phyloP scores from a whole-genome alignment of 2,797 vertebrate genomes.

The Octomys mimax region DNA sequence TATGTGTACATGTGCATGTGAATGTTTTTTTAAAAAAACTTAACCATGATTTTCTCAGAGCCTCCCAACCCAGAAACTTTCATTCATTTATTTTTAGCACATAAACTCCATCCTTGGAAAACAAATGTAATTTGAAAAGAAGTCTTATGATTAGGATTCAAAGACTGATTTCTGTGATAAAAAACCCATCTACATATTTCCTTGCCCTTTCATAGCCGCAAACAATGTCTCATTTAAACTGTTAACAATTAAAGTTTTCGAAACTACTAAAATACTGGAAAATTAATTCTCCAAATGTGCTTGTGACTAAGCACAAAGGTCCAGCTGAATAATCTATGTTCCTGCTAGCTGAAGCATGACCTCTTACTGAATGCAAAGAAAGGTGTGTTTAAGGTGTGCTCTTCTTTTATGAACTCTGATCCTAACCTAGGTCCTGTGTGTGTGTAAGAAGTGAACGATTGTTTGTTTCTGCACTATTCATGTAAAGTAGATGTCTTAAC shows the following conservation, averaged over 20 bases:
- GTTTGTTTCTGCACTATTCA: slow-evolving; percentile 37
- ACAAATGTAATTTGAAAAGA: slow-evolving; percentile 50
- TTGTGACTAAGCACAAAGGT: not conserved
- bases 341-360: not conserved
- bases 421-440: not conserved
- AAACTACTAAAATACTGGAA: not conserved
- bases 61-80: not conserved
- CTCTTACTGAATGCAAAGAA: slow-evolving; percentile 10
- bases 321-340: not conserved
- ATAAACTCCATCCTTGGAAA: slow-evolving; percentile 20
- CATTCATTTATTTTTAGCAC: not conserved
- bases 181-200: slow-evolving; percentile 12
- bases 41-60: slow-evolving; percentile 31
- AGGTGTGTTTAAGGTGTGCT: not conserved
- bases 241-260: not conserved
- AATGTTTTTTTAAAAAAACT: not conserved
- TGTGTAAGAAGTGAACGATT: not conserved
- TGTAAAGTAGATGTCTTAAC: slow-evolving; percentile 47
- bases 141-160: slow-evolving; percentile 46
- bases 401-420: slow-evolving; percentile 2
- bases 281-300: slow-evolving; percentile 30
- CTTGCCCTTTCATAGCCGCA: not conserved
- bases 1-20: not conserved
- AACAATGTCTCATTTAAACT: slow-evolving; percentile 58
- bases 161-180: slow-evolving; percentile 45